phyloP scores from a whole-genome alignment of 2,113 vertebrate species.

The Ia io region DNA sequence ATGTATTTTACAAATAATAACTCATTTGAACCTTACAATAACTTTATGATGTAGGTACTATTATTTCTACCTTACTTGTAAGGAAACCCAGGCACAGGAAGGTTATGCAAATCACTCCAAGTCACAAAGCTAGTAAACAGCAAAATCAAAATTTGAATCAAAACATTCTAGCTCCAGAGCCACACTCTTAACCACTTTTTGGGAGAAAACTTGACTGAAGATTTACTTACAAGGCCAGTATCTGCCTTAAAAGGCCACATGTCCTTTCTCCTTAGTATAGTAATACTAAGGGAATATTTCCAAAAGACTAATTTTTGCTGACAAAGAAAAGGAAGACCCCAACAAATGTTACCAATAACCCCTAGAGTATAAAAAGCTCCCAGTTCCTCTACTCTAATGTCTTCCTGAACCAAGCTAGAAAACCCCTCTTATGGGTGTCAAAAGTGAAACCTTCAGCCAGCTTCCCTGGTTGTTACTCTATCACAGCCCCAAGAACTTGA shows the following conservation, averaged over 20 bases:
- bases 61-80: neutral
- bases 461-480: neutral
- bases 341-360: neutral
- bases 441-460: neutral
- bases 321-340: slow-evolving; percentile 35
- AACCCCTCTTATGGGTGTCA: neutral
- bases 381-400: neutral
- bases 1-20: neutral
- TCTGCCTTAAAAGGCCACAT: neutral
- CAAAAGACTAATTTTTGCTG: slow-evolving; percentile 50
- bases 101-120: neutral
- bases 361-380: neutral
- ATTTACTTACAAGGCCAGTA: neutral
- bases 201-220: neutral
- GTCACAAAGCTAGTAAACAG: neutral
- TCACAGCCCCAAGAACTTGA: neutral
- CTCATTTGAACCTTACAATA: neutral
- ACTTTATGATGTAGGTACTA: neutral
- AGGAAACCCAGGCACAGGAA: neutral
- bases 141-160: neutral
- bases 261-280: neutral
- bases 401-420: slow-evolving; percentile 53
- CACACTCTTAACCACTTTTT: neutral
- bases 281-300: neutral
- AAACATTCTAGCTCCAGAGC: neutral